Evolutionary conservation across 2,797 vertebrate genomes (phyloP).

Genomic region (Pipistrellus kuhlii): DNA sequence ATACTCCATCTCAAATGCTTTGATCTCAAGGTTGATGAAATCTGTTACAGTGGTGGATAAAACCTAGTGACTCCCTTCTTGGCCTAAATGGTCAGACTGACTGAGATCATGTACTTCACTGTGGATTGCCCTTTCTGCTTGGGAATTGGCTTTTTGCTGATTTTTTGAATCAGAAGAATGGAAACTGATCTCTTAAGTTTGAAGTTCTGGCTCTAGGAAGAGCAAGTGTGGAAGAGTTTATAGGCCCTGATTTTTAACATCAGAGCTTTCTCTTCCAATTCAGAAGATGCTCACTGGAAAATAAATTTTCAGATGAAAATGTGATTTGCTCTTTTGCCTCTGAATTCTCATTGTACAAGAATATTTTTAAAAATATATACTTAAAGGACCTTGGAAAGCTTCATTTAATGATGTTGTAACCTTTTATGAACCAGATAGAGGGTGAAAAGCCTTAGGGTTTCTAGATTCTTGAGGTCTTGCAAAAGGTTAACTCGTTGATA

Average conservation of each 20-base stretch:
- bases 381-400: neutral
- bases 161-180: conserved; percentile 37
- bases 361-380: neutral
- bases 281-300: conserved; percentile 31
- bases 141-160: conserved; percentile 16
- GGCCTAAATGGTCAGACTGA: neutral
- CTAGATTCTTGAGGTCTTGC: conserved; percentile 43
- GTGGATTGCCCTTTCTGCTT: conserved; percentile 47
- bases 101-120: conserved; percentile 4
- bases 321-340: neutral
- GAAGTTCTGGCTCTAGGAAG: conserved; percentile 38
- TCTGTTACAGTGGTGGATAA: conserved; percentile 6
- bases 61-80: neutral
- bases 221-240: conserved; percentile 30
- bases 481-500: conserved; percentile 25
- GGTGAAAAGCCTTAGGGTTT: conserved; percentile 25
- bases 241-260: neutral
- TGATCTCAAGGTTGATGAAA: conserved; percentile 28
- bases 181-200: conserved; percentile 20
- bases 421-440: neutral
- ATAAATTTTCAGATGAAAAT: conserved; percentile 39
- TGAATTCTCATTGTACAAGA: conserved; percentile 30
- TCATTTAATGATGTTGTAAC: conserved; percentile 4
- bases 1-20: conserved; percentile 10
- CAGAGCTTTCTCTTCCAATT: neutral